These are phyloP conservation scores for Crioceris asparagi DNA, from an alignment of 2,888 invertebrate genomes.

Conservation along the genomic window DNA sequence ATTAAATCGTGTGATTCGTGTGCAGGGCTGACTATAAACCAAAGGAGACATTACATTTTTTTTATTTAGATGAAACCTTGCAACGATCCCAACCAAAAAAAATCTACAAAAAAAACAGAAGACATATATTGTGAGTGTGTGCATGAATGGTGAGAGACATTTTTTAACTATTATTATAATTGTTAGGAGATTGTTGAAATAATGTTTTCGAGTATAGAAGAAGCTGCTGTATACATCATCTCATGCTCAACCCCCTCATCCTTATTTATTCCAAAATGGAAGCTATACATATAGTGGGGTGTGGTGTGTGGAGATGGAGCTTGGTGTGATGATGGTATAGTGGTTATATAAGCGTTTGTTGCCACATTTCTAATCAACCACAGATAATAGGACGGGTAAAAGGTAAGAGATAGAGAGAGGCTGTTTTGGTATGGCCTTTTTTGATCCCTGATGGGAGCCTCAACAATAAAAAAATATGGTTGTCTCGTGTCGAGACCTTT, in stretches of 20 bases:
- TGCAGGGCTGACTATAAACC: background rate
- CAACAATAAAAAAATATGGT: too few species aligned
- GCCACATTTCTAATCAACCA: too few species aligned
- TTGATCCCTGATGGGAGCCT: too few species aligned
- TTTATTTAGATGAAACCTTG: background rate
- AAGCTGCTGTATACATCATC: too few species aligned
- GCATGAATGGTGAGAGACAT: conserved; percentile 15
- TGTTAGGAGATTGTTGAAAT: conserved; percentile 41
- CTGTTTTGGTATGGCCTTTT: conserved; percentile 22
- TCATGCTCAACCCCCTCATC: too few species aligned
- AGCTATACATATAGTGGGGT: background rate
- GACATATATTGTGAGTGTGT: too few species aligned
- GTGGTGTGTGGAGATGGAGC: background rate
- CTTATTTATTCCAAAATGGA: background rate
- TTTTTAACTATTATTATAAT: conserved; percentile 39
- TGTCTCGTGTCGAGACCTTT: conserved; percentile 37
- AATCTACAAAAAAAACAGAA: too few species aligned
- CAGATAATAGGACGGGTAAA: conserved; percentile 12
- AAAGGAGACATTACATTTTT: background rate
- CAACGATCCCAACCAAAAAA: too few species aligned
- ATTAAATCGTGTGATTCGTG: background rate
- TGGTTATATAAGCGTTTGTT: background rate
- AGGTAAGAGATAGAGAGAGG: conserved; percentile 13
- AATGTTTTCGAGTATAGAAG: too few species aligned
- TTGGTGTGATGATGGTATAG: background rate